Evolutionary conservation across 2,888 invertebrate species (phyloP), one percentile per base, ranked within the genome.

Genomic region (Diaperis boleti): DNA sequence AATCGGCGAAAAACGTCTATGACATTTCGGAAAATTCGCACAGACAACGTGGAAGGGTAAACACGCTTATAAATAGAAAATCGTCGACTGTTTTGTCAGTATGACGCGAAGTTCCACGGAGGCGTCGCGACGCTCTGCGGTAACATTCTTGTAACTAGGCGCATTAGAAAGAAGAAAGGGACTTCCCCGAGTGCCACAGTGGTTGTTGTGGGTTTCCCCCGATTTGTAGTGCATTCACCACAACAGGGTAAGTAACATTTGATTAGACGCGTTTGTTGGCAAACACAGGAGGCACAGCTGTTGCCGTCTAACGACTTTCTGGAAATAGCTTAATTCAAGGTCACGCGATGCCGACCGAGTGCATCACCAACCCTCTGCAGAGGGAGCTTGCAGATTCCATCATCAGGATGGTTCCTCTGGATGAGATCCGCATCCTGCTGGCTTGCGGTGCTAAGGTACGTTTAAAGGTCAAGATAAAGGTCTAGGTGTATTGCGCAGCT

Each of bases 341-440:
- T 57, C 50, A 31, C 33, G 35, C 7, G 20, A 91, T 91, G 91
- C 90, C 90, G 59, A 86, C 89, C n/a, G 90, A 90, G 78, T 88
- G 89, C 81, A 86, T 88, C 69, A 85, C 85, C 67, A 91, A 91
- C 81, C 89, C 90, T 33, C 84, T 94, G 67, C 94, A 94, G 83
- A 85, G 95, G 69, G 92, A 94, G 80, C 83, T 96, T 69, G 95
- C 95, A 0, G 96, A 96, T 83, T 91, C 92, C 76, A 95, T 96
- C 80, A 93, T 94, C 69, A 87, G 92, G 54, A 90, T 93, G 87
- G 92, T 93, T 39, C 90, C 94, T 0, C 81, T 95, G 61, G 93
- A 94, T 73, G 96, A 96, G 79, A 90, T 96, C 62, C 83, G 94
- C 47, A 92, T 95, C 63, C 83, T 95, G 2, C 82, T 96, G 57